Base-by-base conservation (phyloP, 2,113 vertebrate species). In the Columba livia region DNA sequence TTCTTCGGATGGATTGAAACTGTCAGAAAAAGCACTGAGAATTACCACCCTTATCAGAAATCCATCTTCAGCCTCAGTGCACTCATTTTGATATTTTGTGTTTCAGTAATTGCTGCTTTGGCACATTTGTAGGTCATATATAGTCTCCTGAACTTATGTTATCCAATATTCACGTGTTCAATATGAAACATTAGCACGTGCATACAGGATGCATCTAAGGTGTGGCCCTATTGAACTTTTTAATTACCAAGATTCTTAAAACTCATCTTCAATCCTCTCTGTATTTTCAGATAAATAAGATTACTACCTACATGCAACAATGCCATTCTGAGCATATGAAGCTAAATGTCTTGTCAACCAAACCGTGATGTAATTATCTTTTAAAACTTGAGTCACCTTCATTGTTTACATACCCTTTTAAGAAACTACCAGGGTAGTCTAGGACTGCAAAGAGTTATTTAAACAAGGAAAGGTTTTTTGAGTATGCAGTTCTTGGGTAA, bases 91-190 rank as follows among this genome's bases (percentile, higher is more conserved):
- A 42, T 82, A 85, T 79, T 69, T 90, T 90, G 11, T 74, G 57
- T 75, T 83, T 58, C 60, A 65, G 60, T 56, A 84, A 79, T 70
- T 92, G 18, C 50, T 95, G 24, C 28, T 94, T 96, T 90, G 90
- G 12, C 72, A 93, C 53, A 74, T 93, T 75, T 92, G 54, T 85
- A 87, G 71, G 61, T 91, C 69, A 91, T 69, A 58, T 17, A 42
- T 86, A 80, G n/a, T 92, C 48, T 96, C 62, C 58, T 96, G 79
- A 96, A 89, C 50, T 83, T 74, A 18, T 77, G 81, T 89, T 96
- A 93, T 72, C 38, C 65, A 88, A 69, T 92, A 95, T 79, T 96
- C 65, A 91, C 16, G 71, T 65, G 94, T 94, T 97, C 92, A 70
- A 72, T 91, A 90, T 15, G 47, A 26, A 95, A 64, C 73, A 69